Evolutionary conservation across 2,113 vertebrate genomes (phyloP).

Genomic region (Electrona antarctica): DNA sequence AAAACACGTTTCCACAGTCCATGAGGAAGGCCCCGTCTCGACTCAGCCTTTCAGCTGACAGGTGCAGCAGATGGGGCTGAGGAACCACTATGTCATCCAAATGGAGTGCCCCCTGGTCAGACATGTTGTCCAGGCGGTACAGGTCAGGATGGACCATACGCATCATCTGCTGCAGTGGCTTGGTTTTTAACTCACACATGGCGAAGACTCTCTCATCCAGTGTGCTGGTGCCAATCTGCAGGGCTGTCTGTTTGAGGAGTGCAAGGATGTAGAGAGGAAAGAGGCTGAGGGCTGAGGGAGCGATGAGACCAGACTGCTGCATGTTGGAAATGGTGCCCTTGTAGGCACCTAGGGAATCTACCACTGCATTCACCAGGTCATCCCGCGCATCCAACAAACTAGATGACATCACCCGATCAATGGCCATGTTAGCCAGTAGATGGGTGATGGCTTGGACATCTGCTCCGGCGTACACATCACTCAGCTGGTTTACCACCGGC

Average conservation of each 20-base stretch:
- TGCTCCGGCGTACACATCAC: constrained; percentile 92
- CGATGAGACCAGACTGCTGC: constrained; percentile 85
- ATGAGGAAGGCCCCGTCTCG: constrained; percentile 94
- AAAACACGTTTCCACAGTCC: constrained; percentile 95
- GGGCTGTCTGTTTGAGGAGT: constrained; percentile 97
- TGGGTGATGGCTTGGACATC: constrained; percentile 93
- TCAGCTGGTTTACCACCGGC: constrained; percentile 90
- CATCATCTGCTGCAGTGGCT: constrained; percentile 92
- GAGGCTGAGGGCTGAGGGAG: constrained; percentile 86
- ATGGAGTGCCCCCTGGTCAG: constrained; percentile 87
- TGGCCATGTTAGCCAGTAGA: constrained; percentile 96
- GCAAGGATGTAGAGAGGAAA: constrained; percentile 93
- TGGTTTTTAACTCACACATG: constrained; percentile 97
- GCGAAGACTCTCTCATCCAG: constrained; percentile 94
- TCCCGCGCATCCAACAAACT: constrained; percentile 92
- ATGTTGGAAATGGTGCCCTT: constrained; percentile 85
- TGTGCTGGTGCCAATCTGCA: constrained; percentile 91
- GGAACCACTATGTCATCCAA: constrained; percentile 89
- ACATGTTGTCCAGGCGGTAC: constrained; percentile 65
- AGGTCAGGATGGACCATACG: constrained; percentile 89
- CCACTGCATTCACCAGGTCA: constrained; percentile 91
- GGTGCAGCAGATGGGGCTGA: constrained; percentile 89
- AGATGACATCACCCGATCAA: constrained; percentile 91
- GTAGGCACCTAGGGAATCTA: constrained; percentile 88
- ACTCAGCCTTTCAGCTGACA: constrained; percentile 89